Conservation (phyloP, 2,113 vertebrate species). For the Petroica traversi region DNA sequence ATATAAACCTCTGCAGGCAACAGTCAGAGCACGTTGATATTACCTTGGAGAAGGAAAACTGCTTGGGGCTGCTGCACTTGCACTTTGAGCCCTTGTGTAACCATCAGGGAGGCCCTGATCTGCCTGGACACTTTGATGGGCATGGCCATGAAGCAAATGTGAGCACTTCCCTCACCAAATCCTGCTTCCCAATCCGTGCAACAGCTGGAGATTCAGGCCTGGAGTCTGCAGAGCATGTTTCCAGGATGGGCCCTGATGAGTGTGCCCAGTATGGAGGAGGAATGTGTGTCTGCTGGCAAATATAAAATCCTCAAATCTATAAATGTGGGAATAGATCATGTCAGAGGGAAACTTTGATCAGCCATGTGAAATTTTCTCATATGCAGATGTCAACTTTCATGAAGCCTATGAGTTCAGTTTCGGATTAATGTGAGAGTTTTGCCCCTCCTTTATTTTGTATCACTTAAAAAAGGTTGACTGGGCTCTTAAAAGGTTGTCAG, state of each 20-base stretch:
- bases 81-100: background rate
- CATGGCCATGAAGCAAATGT: rapidly evolving
- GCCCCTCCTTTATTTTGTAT: background rate
- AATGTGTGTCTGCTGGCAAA: background rate
- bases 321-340: background rate
- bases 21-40: background rate
- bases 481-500: background rate
- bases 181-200: background rate
- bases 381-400: background rate
- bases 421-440: background rate
- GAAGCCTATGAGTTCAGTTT: background rate
- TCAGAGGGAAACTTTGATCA: slow-evolving; percentile 6
- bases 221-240: background rate
- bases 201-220: rapidly evolving
- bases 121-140: background rate
- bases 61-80: background rate
- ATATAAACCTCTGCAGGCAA: background rate
- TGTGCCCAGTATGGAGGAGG: background rate
- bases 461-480: background rate
- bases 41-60: background rate
- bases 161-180: background rate
- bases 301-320: background rate
- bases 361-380: background rate
- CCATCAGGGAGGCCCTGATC: background rate
- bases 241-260: background rate